Conservation (phyloP, 2,113 vertebrate genomes). For the Trogon melanurus region DNA sequence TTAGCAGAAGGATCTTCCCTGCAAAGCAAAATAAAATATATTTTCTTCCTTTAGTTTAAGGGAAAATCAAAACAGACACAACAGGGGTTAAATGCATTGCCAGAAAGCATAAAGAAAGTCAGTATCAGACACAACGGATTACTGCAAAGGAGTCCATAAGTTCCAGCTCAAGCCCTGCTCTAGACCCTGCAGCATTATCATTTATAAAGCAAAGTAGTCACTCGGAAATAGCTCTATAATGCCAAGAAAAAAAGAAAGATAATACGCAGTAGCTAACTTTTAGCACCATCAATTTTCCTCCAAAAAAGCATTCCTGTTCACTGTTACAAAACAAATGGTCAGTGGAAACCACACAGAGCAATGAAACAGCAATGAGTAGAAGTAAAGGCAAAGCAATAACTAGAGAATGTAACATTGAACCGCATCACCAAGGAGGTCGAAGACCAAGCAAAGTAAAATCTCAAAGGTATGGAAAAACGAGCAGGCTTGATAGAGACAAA, state of each 20-base stretch:
- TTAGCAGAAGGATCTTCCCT: neutral
- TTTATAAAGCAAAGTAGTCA: conserved; percentile 26
- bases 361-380: conserved; percentile 46
- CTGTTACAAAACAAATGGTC: conserved; percentile 50
- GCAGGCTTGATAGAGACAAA: neutral
- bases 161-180: neutral
- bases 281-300: conserved; percentile 38
- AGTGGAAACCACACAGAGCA: conserved; percentile 12
- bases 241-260: conserved; percentile 23
- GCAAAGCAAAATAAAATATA: neutral
- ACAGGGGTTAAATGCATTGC: neutral
- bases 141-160: neutral
- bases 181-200: conserved; percentile 17
- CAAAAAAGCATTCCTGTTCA: conserved; percentile 25
- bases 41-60: neutral
- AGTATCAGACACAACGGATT: neutral
- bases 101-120: neutral
- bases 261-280: conserved; percentile 41
- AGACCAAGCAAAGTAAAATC: conserved; percentile 32
- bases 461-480: neutral
- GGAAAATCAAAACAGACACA: neutral
- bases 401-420: neutral
- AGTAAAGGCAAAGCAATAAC: conserved; percentile 42
- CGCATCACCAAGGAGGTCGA: neutral
- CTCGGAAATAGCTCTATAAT: conserved; percentile 27